Evolutionary conservation across 1,140 invertebrate genomes (phyloP).

Genomic region (Hydropsyche tenuis): DNA sequence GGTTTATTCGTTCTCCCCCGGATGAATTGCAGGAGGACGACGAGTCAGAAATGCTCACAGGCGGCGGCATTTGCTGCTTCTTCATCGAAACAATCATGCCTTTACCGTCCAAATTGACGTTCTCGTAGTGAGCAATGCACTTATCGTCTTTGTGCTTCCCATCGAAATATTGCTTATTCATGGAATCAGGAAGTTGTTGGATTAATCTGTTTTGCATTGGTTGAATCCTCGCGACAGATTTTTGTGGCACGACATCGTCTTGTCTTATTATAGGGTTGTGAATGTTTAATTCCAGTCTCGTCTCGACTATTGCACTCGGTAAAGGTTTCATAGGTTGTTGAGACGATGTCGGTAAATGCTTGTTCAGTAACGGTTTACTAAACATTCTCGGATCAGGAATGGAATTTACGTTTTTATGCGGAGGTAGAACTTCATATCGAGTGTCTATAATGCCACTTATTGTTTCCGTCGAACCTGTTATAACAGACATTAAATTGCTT

Average conservation of each 20-base stretch:
- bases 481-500: constrained; percentile 57
- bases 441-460: constrained; percentile 72
- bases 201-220: constrained; percentile 25
- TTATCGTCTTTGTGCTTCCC: constrained; percentile 10
- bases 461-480: constrained; percentile 69
- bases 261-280: background rate
- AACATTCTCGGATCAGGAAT: constrained; percentile 48
- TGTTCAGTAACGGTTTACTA: constrained; percentile 40
- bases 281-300: background rate
- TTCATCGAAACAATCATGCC: constrained; percentile 48
- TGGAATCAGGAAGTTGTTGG: constrained; percentile 2
- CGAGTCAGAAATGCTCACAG: background rate
- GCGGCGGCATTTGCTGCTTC: constrained; percentile 32
- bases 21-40: constrained; percentile 2
- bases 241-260: constrained; percentile 14
- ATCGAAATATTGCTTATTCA: constrained; percentile 12
- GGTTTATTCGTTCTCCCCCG: constrained; percentile 56
- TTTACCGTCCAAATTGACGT: constrained; percentile 55
- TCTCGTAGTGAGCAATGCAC: constrained; percentile 56
- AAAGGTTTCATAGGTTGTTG: constrained; percentile 3
- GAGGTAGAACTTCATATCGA: constrained; percentile 56
- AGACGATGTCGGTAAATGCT: background rate
- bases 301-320: background rate
- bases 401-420: constrained; percentile 38
- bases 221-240: constrained; percentile 32